Evolutionary conservation across 2,888 invertebrate genomes (phyloP).

Genomic region (Troides aeacus): DNA sequence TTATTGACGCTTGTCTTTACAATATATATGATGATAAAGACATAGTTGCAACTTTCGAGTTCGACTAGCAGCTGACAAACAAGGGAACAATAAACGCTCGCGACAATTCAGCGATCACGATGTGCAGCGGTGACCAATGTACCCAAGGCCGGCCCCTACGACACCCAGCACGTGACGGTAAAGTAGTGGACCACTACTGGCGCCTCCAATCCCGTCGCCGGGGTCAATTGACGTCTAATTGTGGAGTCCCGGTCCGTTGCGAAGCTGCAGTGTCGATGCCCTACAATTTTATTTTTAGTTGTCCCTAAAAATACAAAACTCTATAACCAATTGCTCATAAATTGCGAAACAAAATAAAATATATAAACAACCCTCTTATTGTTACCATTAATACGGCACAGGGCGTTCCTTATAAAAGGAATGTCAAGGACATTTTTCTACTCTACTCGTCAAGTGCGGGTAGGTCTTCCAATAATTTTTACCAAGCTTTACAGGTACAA

Average conservation of each 20-base stretch:
- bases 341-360: not conserved
- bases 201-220: constrained; percentile 53
- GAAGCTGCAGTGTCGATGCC: constrained; percentile 50
- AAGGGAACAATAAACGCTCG: constrained; percentile 2
- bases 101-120: constrained; percentile 29
- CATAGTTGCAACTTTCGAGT: not conserved
- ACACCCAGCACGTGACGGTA: constrained; percentile 35
- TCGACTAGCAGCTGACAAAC: not conserved
- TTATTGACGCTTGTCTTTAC: not conserved
- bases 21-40: not conserved
- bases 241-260: constrained; percentile 46
- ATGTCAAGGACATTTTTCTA: too few relatives aligned
- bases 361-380: too few relatives aligned
- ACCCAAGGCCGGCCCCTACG: constrained; percentile 36
- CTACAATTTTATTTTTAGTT: constrained; percentile 47
- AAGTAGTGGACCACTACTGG: constrained; percentile 35
- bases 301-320: constrained; percentile 43
- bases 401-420: too few relatives aligned
- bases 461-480: too few relatives aligned
- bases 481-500: too few relatives aligned
- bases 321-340: constrained; percentile 30
- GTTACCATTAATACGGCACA: too few relatives aligned
- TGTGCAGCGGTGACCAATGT: constrained; percentile 31
- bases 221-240: constrained; percentile 75
- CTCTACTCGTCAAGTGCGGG: too few relatives aligned